Conservation (phyloP, 2,888 invertebrate genomes). For the Villa cingulata region DNA sequence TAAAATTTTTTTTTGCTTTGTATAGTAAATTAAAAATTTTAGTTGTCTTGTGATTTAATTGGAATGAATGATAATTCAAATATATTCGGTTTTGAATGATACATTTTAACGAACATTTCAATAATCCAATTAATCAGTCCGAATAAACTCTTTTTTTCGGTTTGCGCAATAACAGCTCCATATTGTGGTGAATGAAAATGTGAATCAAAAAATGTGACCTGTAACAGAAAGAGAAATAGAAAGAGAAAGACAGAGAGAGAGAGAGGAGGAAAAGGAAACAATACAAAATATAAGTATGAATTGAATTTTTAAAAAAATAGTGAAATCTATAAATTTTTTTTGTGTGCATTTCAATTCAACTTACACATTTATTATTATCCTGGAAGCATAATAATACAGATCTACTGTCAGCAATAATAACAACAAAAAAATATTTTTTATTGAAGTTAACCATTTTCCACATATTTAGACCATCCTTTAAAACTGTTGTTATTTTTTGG, state of each 20-base stretch:
- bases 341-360: too few relatives aligned
- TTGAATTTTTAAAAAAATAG: background rate
- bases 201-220: slow-evolving; percentile 12
- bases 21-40: too few relatives aligned
- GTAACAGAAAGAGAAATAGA: background rate
- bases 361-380: slow-evolving; percentile 2
- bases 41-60: background rate
- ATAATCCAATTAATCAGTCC: slow-evolving; percentile 10
- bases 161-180: slow-evolving; percentile 12
- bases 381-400: slow-evolving; percentile 11
- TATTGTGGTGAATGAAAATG: slow-evolving; percentile 8
- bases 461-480: slow-evolving; percentile 10
- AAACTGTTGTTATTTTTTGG: slow-evolving; percentile 6
- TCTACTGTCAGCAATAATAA: slow-evolving; percentile 12
- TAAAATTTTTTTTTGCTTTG: too few relatives aligned
- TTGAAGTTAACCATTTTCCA: slow-evolving; percentile 9
- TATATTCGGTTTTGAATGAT: slow-evolving; percentile 9
- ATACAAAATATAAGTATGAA: background rate
- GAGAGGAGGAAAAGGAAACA: too few relatives aligned
- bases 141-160: slow-evolving; percentile 7
- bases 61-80: slow-evolving; percentile 13
- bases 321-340: too few relatives aligned
- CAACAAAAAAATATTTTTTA: slow-evolving; percentile 11
- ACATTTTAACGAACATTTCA: slow-evolving; percentile 9
- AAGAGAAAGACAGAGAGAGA: too few relatives aligned